Base-by-base conservation (phyloP, 2,797 vertebrate species). In the Alcedo quadribrachys region DNA sequence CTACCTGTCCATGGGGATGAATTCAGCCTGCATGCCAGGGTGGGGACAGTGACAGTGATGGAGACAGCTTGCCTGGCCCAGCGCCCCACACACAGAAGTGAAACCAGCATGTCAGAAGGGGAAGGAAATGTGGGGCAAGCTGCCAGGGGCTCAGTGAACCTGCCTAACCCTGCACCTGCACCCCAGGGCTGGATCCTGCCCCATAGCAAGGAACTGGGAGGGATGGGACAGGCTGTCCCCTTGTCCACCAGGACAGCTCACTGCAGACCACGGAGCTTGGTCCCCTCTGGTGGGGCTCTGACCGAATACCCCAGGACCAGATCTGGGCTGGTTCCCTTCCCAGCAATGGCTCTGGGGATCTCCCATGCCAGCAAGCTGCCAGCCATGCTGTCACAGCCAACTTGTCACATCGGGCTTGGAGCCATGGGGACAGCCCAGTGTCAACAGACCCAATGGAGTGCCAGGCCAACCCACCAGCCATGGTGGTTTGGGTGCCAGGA, bases 21-120 rank as follows among this genome's bases (percentile, higher is more conserved):
- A 37, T 37, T 37, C 37, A 45, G 9, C 57, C 85, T 16, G 27
- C 0, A 2, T 42, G 57, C 30, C 1, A 0, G 54, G 8, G 53
- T 2, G 3, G 48, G 65, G 45, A 70, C 5, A 1, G 78, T 46
- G 74, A 57, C 55, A 35, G 35, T 6, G 66, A 57, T 8, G n/a
- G n/a, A 54, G 40, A 53, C 69, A 12, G 73, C 11, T 22, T 5
- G 45, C 81, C 24, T 55, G 66, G 66, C 35, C 53, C 87, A 54
- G 79, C 2, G 3, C 17, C 21, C 2, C 0, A 46, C 67, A 55
- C 8, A 3, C 1, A 1, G 85, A 60, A 68, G 82, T 0, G 5
- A 80, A 80, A 94, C 51, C 73, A 83, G 73, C 17, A n/a, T 0
- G 3, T 67, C 57, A 90, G 35, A 22, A 71, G 42, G 42, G 54